Evolutionary conservation across 1,140 invertebrate genomes (phyloP).

Genomic region (Conus betulinus): DNA sequence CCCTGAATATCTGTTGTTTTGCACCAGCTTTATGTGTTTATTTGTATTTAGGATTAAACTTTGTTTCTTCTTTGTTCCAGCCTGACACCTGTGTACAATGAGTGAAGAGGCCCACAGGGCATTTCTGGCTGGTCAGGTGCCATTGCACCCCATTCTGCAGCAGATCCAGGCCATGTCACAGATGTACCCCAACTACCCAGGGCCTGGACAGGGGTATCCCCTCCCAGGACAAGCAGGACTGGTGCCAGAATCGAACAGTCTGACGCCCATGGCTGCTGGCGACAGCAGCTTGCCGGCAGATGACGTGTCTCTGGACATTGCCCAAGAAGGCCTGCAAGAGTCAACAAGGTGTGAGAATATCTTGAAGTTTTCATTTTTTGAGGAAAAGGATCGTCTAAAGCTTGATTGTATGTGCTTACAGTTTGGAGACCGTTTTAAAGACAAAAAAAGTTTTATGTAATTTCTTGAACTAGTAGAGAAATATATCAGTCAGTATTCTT

Average conservation of each 20-base stretch:
- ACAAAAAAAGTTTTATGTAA: no score
- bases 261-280: background rate
- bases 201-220: background rate
- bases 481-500: no score
- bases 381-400: no score
- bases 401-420: background rate
- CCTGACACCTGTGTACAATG: background rate
- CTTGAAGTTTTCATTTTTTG: background rate
- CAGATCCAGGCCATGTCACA: conserved; percentile 51
- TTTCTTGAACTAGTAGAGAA: no score
- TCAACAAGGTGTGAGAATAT: conserved; percentile 53
- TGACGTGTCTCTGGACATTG: conserved; percentile 57
- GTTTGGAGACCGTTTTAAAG: background rate
- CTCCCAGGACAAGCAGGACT: background rate
- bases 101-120: conserved; percentile 32
- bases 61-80: background rate
- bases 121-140: conserved; percentile 34
- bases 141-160: conserved; percentile 55
- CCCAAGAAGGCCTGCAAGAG: conserved; percentile 65
- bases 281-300: conserved; percentile 27
- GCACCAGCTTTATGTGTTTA: no score
- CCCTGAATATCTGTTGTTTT: no score
- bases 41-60: no score
- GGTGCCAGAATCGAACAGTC: background rate
- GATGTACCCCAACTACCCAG: conserved; percentile 38